Conservation (phyloP, 2,888 invertebrate species). For the Physocephala rufipes region DNA sequence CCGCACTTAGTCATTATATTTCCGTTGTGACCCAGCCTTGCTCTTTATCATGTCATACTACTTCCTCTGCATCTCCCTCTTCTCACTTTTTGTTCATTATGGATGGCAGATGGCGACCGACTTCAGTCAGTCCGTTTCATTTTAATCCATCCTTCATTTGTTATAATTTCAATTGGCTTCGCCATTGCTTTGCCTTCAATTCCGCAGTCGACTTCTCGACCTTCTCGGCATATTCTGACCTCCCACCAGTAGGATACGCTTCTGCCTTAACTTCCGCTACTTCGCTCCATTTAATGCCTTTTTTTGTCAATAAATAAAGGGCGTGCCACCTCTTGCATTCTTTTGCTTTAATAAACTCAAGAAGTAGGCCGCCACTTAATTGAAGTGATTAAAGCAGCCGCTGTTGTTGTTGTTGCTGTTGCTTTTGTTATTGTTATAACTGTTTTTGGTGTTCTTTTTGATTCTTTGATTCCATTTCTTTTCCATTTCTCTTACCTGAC, state of each 20-base stretch:
- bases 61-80: not conserved
- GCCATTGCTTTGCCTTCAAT: not conserved
- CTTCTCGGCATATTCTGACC: not conserved
- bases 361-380: constrained; percentile 1
- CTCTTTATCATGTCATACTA: too few relatives aligned
- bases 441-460: not conserved
- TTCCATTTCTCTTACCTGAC: not conserved
- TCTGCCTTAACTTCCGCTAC: not conserved
- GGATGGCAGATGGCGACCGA: too few relatives aligned
- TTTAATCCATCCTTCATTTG: constrained; percentile 7
- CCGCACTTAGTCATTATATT: too few relatives aligned
- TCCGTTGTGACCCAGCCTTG: too few relatives aligned
- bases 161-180: constrained; percentile 8
- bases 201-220: not conserved
- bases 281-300: not conserved
- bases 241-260: not conserved
- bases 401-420: too few relatives aligned
- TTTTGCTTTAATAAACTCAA: not conserved
- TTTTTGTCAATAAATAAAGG: not conserved
- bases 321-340: not conserved
- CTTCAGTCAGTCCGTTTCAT: not conserved
- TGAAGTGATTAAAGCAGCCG: not conserved
- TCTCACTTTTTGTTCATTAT: not conserved
- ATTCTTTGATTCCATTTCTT: not conserved
- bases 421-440: too few relatives aligned